Evolutionary conservation across 2,113 vertebrate genomes (phyloP), one percentile per base, ranked within the genome.

Genomic region (Lagopus leucura): DNA sequence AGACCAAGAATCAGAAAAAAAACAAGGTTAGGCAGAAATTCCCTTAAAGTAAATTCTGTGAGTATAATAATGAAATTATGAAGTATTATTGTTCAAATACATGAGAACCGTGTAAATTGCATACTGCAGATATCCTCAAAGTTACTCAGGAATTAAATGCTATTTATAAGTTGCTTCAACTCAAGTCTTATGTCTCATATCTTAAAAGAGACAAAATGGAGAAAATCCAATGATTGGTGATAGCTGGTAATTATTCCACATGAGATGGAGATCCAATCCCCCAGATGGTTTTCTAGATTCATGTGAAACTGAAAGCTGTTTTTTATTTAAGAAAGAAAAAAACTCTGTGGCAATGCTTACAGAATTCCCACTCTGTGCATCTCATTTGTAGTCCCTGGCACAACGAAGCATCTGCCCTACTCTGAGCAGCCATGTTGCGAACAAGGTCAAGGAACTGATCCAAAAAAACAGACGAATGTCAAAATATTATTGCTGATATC

Each of bases 401-500:
- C 13, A 7, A 50, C 76, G 60, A n/a, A 88, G 71, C 38, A 78
- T 80, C 84, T 77, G 65, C 83, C 91, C 69, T 47, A 73, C 38
- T 63, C 73, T 91, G 88, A 93, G 84, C 91, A 95, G 55, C 57
- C 27, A 65, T 13, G 1, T 9, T 48, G 45, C 65, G 61, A 93
- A 91, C 30, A 61, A 32, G 84, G 76, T 82, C 91, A 86, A 88
- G 66, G 71, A 91, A 77, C 22, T 13, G 43, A 91, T 69, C 54
- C 61, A 74, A 60, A 40, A 87, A 80, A 64, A 70, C 65, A 90
- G 75, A 42, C 16, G 66, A 75, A 6, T 42, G 69, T 78, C 66
- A 88, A 93, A 93, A 91, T 63, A 55, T 85, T 63, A 30, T 64
- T 73, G 30, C n/a, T 48, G 71, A 77, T 91, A 82, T 24, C 50